A percentile compares a stretch with the other conserved stretches of the same genome.
Conservation (phyloP, 2,113 vertebrate genomes). For the Spheniscus mendiculus region DNA sequence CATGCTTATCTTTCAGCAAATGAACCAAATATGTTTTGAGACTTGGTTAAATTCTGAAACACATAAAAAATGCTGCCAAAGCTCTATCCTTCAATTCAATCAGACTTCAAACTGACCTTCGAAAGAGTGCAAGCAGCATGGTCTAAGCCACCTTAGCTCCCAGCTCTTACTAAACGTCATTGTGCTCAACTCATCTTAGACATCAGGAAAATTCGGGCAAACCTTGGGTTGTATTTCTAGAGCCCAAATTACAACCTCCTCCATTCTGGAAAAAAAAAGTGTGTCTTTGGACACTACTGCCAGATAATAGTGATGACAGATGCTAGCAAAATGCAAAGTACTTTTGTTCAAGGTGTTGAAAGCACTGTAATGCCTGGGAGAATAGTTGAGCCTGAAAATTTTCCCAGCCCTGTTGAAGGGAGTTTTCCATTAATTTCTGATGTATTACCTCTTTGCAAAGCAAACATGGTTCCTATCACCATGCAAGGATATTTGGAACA, state of each 20-base stretch:
- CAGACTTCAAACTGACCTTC: not conserved
- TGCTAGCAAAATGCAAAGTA: not conserved
- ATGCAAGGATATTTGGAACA: not conserved
- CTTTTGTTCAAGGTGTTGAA: not conserved
- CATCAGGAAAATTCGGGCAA: not conserved
- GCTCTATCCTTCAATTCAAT: not conserved
- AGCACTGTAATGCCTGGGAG: not conserved
- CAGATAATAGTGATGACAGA: not conserved
- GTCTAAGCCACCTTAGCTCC: not conserved
- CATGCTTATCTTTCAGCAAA: not conserved
- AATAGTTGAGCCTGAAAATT: not conserved
- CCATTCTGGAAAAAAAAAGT: not conserved
- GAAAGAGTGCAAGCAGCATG: not conserved
- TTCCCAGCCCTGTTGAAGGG: not conserved
- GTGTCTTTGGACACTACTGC: not conserved
- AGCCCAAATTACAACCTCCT: not conserved
- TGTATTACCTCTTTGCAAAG: not conserved
- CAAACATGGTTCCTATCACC: not conserved
- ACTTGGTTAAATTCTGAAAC: not conserved
- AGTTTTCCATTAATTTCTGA: not conserved
- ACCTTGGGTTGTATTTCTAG: not conserved
- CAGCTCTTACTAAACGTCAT: not conserved
- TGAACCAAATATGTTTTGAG: not conserved
- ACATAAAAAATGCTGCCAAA: not conserved
- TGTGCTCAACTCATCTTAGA: not conserved